Evolutionary conservation across 1,140 invertebrate genomes (phyloP), one percentile per base, ranked within the genome.

Genomic region (Melipona quadrifasciata): DNA sequence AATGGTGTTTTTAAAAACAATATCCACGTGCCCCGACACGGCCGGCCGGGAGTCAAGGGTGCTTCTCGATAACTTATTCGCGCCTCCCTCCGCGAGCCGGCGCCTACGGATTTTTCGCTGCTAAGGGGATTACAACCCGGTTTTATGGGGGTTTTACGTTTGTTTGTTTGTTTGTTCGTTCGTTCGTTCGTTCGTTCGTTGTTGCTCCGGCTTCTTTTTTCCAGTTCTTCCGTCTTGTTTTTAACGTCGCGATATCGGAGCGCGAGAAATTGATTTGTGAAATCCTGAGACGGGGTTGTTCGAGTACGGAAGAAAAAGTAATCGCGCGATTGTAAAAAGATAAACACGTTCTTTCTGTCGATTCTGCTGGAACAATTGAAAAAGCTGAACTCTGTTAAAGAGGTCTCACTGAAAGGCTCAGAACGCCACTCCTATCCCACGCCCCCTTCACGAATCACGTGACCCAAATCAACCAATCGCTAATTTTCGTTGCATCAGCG

Each of bases 1-100:
- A 94, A 94, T 93, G 94, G 94, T 94, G 94, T 94, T 94, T 94
- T 94, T 92, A 94, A 93, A 94, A 94, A 95, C 92, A 95, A 94
- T 94, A 94, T 94, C 91, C 91, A 92, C 92, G 92, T 93, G 92
- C 90, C 91, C 88, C 75, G 65, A 57, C 55, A 61, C 47, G 24
- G 21, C 74, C 17, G 73, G 24, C 21, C n/a, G 76, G 75, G 76
- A 85, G 78, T 86, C 76, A 86, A 82, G 84, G 84, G 87, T 82
- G 79, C 84, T 89, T 64, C 68, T 65, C 86, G 73, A 27, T 67
- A 82, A 88, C 77, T 89, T 88, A 88, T 74, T 84, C 87, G 77
- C 82, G 82, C 68, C 82, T 55, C 68, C 55, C 74, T 31, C 31
- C 31, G n/a, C 31, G 65, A 51, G 16, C 47, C 34, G 58, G 39